Conservation (phyloP, 2,797 vertebrate genomes). For the Cynodonichthys magdalenae region DNA sequence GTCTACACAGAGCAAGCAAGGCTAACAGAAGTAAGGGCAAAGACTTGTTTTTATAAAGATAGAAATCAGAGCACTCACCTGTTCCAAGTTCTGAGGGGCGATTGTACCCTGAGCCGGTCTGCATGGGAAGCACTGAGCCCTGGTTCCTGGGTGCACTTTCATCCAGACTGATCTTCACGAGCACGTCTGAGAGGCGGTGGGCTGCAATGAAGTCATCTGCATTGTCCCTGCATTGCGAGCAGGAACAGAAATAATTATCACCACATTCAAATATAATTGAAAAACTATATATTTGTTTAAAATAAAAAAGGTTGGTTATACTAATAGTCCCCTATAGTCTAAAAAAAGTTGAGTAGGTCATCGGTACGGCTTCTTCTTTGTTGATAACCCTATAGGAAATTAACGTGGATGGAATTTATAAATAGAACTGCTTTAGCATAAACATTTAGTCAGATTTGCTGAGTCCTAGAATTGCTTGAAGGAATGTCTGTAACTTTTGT, state of each 20-base stretch:
- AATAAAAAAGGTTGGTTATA: too few species aligned
- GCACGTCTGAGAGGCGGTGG: constrained; percentile 70
- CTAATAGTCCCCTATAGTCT: too few species aligned
- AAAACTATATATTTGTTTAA: too few species aligned
- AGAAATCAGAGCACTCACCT: constrained; percentile 49
- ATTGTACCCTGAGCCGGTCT: constrained; percentile 19
- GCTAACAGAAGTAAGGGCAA: background rate
- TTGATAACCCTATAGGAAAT: too few species aligned
- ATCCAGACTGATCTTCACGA: constrained; percentile 77
- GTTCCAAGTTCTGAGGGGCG: constrained; percentile 61
- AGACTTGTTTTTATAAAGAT: background rate
- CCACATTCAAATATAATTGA: background rate
- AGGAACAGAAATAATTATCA: background rate
- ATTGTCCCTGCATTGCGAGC: constrained; percentile 66
- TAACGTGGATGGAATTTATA: too few species aligned
- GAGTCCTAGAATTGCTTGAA: too few species aligned
- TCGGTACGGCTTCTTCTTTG: too few species aligned
- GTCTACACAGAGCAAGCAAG: too few species aligned
- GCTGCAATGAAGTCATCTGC: constrained; percentile 78
- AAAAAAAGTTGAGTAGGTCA: too few species aligned
- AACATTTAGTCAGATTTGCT: too few species aligned
- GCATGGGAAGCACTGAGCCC: constrained; percentile 17
- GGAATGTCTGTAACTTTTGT: too few species aligned
- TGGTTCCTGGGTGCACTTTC: constrained; percentile 59
- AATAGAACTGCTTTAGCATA: too few species aligned